phyloP scores from a whole-genome alignment of 2,113 vertebrate genomes.

The Dicaeum eximium region DNA sequence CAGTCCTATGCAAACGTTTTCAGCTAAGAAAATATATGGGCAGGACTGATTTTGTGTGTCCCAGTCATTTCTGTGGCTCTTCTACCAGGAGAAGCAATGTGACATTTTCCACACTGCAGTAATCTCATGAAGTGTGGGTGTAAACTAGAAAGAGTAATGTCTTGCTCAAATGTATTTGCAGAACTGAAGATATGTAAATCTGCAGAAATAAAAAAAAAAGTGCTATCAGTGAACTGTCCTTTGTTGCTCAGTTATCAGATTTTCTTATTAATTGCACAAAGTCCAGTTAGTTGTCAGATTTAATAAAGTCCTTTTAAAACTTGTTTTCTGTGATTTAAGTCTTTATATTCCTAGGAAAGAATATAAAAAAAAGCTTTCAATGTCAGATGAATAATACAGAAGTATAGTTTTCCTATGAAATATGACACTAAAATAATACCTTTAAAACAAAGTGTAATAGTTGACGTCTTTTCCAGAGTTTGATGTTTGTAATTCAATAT shows the following conservation, averaged over 20 bases:
- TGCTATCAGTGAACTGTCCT: constrained; percentile 20
- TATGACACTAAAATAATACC: background rate
- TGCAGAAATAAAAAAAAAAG: background rate
- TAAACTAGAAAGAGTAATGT: background rate
- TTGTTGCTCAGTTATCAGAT: background rate
- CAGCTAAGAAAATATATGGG: background rate
- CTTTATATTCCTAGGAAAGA: constrained; percentile 54
- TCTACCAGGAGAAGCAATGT: background rate
- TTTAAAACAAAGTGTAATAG: constrained; percentile 5
- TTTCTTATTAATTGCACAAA: constrained; percentile 37
- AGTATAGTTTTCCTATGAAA: constrained; percentile 49
- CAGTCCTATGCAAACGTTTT: background rate
- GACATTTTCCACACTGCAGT: background rate
- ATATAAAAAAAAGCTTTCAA: constrained; percentile 14
- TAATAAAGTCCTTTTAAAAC: constrained; percentile 58
- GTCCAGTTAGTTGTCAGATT: constrained; percentile 53
- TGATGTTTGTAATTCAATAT: background rate
- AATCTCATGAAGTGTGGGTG: background rate
- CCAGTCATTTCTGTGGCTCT: background rate
- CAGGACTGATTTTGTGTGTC: background rate
- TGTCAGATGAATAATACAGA: constrained; percentile 60
- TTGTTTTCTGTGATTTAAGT: constrained; percentile 50
- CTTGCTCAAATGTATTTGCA: constrained; percentile 5
- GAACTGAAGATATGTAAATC: constrained; percentile 5
- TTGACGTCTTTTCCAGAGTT: background rate